A percentile compares a stretch with the other conserved stretches of the same genome.
These are phyloP conservation scores for Achroia grisella DNA, from an alignment of 1,140 invertebrate species.

Conservation along the genomic window DNA sequence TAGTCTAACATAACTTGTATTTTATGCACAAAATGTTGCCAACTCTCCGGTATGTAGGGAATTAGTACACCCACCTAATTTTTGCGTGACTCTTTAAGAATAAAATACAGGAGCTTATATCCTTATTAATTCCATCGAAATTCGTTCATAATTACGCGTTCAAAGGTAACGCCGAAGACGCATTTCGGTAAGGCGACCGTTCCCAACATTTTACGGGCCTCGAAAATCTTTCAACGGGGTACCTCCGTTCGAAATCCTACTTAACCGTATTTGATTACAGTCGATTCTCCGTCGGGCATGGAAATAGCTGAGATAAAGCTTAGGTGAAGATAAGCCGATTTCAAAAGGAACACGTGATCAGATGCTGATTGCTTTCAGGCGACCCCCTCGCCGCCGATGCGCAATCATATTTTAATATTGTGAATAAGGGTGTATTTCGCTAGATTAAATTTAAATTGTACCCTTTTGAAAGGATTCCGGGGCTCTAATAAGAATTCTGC, in stretches of 20 bases:
- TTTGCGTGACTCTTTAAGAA: constrained; percentile 28
- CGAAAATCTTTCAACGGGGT: background rate
- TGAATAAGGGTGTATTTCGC: constrained; percentile 51
- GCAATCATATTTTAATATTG: constrained; percentile 68
- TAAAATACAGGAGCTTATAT: constrained; percentile 33
- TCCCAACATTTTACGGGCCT: constrained; percentile 25
- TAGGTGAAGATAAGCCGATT: constrained; percentile 51
- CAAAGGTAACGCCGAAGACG: constrained; percentile 47
- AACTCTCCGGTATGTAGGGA: too few relatives aligned
- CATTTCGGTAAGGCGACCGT: constrained; percentile 15
- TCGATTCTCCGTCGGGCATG: constrained; percentile 16
- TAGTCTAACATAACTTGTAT: too few relatives aligned
- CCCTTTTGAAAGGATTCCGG: constrained; percentile 2
- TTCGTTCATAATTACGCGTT: constrained; percentile 60
- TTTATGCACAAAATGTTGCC: too few relatives aligned
- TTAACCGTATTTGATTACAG: constrained; percentile 17
- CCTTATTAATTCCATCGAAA: constrained; percentile 57
- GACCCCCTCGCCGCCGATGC: constrained; percentile 20
- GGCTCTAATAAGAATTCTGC: background rate
- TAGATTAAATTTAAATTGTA: constrained; percentile 56
- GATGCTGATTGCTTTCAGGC: constrained; percentile 52
- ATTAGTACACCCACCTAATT: constrained; percentile 11
- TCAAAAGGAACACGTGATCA: constrained; percentile 62
- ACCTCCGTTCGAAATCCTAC: constrained; percentile 13
- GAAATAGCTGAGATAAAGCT: constrained; percentile 19